Evolutionary conservation across 1,140 invertebrate species (phyloP).

Genomic region (Orius insidiosus): DNA sequence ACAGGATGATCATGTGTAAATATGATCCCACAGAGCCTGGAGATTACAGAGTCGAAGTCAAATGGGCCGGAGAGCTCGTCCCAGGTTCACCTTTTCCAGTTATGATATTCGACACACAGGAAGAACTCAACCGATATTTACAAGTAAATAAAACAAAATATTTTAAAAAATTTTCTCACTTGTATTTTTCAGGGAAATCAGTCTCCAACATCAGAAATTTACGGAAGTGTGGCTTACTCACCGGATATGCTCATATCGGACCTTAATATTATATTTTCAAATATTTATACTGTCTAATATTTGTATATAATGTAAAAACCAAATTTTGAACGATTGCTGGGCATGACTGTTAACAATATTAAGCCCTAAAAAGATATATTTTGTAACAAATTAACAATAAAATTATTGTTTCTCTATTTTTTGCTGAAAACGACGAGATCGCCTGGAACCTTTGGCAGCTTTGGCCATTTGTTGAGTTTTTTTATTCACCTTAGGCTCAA

Average conservation of each 20-base stretch:
- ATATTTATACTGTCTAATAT: no score
- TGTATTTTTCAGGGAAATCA: slow-evolving; percentile 27
- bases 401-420: slow-evolving; percentile 4
- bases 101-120: slow-evolving; percentile 97
- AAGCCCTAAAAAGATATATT: no score
- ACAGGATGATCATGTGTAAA: slow-evolving; percentile 93
- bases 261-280: slow-evolving; percentile 18
- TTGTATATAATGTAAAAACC: no score
- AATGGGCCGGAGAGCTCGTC: slow-evolving; percentile 94
- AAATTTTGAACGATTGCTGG: no score
- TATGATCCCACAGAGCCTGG: slow-evolving; percentile 95
- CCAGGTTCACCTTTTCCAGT: slow-evolving; percentile 95
- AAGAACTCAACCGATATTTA: slow-evolving; percentile 58
- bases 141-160: slow-evolving; percentile 23
- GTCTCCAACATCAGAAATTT: slow-evolving; percentile 31
- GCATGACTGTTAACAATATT: no score
- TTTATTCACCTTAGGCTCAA: neutral
- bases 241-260: slow-evolving; percentile 27
- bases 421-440: slow-evolving; percentile 23
- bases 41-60: slow-evolving; percentile 93
- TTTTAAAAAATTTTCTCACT: slow-evolving; percentile 6
- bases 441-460: slow-evolving; percentile 21
- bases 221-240: slow-evolving; percentile 34
- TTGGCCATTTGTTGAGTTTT: slow-evolving; percentile 16
- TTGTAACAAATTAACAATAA: no score